Evolutionary conservation across 2,888 invertebrate species (phyloP).

Genomic region (Eudiplozoon nipponicum): DNA sequence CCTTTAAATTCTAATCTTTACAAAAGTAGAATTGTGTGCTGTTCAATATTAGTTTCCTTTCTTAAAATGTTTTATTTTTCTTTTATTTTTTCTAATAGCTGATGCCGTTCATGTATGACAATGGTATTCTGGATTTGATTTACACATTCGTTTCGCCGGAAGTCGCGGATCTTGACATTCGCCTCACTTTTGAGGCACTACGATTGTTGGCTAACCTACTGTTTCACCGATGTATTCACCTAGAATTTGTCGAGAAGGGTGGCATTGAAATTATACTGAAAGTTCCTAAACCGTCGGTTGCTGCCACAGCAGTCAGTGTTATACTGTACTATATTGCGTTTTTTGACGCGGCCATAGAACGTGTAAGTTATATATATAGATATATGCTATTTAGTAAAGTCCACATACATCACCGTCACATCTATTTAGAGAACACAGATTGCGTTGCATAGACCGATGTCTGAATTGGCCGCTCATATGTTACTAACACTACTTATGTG

Average conservation of each 20-base stretch:
- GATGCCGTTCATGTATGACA: slow-evolving; percentile 11
- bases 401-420: no score
- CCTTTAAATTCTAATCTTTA: no score
- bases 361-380: slow-evolving; percentile 36
- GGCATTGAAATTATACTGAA: slow-evolving; percentile 53
- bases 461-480: no score
- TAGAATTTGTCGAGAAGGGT: slow-evolving; percentile 60
- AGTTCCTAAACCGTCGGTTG: slow-evolving; percentile 63
- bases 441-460: no score
- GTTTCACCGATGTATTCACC: slow-evolving; percentile 84
- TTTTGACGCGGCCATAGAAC: slow-evolving; percentile 83
- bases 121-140: slow-evolving; percentile 5
- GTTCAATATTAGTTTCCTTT: no score
- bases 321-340: slow-evolving; percentile 80
- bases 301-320: slow-evolving; percentile 74
- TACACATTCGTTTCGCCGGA: slow-evolving; percentile 3
- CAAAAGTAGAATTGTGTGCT: no score
- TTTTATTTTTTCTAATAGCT: no score
- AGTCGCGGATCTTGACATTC: slow-evolving; percentile 36
- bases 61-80: no score
- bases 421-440: no score
- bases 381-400: no score
- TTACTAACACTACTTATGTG: no score
- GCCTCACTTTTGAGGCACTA: slow-evolving; percentile 71
- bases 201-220: slow-evolving; percentile 51